Conservation (phyloP, 2,888 invertebrate genomes). For the Zhuqinia jingwanae region DNA sequence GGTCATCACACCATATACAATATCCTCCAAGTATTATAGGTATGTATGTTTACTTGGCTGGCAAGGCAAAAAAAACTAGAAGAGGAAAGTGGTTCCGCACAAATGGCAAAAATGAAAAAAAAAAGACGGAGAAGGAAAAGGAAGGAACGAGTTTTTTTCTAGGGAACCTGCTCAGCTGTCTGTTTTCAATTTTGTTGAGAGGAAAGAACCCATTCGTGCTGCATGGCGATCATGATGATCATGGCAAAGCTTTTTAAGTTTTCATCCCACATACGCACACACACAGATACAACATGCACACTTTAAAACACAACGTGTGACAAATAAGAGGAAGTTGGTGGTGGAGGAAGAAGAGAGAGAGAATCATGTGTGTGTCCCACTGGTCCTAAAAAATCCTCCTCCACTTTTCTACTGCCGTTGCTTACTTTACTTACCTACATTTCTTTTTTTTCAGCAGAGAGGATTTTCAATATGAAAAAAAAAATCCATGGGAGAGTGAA, state of each 20-base stretch:
- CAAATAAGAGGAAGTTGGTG: conserved; percentile 42
- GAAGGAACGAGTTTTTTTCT: conserved; percentile 34
- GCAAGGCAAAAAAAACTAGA: not conserved
- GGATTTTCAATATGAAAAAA: conserved; percentile 34
- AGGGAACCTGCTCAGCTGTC: conserved; percentile 28
- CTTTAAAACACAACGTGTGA: conserved; percentile 39
- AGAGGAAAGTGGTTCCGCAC: conserved; percentile 44
- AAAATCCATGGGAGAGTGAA: conserved; percentile 8
- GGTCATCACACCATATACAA: conserved; percentile 29
- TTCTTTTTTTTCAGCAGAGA: conserved; percentile 13
- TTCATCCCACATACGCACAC: conserved; percentile 64
- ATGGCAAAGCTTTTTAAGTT: conserved; percentile 31
- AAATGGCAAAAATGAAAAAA: not conserved
- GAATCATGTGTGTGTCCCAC: conserved; percentile 51
- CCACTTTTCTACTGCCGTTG: not conserved
- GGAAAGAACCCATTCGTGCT: conserved; percentile 44
- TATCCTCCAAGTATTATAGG: too few species aligned
- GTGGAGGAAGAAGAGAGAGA: not conserved
- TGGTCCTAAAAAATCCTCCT: conserved; percentile 25
- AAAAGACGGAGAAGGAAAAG: not conserved
- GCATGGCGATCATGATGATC: not conserved
- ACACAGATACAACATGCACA: conserved; percentile 3
- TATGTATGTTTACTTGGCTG: too few species aligned
- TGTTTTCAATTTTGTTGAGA: conserved; percentile 42
- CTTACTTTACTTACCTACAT: conserved; percentile 55